Percentiles rank a stretch among this genome's conserved stretches.
Conservation (phyloP, 2,797 vertebrate species). For the Gymnothorax javanicus region DNA sequence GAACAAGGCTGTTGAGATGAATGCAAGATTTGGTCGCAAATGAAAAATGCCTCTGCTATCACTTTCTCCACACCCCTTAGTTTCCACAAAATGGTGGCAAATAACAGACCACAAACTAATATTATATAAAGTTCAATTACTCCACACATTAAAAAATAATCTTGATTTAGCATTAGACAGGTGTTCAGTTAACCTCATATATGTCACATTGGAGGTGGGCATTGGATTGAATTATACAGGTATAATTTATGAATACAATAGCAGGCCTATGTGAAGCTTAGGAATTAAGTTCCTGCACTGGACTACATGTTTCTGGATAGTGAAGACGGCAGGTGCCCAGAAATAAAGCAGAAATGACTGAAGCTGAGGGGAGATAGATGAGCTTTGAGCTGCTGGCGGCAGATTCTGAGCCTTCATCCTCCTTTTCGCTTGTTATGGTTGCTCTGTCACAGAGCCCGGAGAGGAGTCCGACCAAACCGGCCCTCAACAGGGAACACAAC, state of each 20-base stretch:
- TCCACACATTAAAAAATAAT: neutral
- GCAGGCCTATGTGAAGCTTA: neutral
- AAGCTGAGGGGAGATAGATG: conserved; percentile 25
- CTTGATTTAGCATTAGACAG: neutral
- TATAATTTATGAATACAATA: conserved; percentile 11
- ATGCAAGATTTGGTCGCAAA: neutral
- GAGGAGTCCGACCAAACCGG: conserved; percentile 24
- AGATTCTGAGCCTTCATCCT: conserved; percentile 28
- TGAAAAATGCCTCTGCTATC: neutral
- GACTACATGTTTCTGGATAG: conserved; percentile 12
- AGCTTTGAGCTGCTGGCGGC: conserved; percentile 25
- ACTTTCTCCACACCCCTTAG: neutral
- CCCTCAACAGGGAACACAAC: conserved; percentile 11
- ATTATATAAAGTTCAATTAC: neutral
- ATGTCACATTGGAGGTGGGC: neutral
- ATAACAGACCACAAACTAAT: neutral
- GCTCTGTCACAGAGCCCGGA: conserved; percentile 23
- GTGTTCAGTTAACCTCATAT: neutral
- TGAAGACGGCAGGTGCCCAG: neutral
- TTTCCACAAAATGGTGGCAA: neutral
- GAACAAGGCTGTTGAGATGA: neutral
- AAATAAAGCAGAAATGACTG: conserved; percentile 14
- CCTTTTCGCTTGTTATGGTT: conserved; percentile 13
- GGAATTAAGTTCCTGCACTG: neutral
- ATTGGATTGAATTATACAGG: neutral